Conservation (phyloP, 2,888 invertebrate genomes). For the Hyposoter didymator region DNA sequence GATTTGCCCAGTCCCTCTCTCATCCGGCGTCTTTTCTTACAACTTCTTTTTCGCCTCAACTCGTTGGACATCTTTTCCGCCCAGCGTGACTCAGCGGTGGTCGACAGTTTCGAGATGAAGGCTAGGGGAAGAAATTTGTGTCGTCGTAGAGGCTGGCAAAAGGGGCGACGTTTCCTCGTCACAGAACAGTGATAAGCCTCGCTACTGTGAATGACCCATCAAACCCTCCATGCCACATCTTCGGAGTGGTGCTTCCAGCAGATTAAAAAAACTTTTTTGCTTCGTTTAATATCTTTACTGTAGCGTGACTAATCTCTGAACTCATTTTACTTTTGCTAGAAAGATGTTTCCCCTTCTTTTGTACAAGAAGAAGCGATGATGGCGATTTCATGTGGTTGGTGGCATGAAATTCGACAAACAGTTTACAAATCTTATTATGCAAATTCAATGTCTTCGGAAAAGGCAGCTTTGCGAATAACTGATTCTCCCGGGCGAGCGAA, state of each 20-base stretch:
- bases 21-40: conserved; percentile 35
- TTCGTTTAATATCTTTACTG: conserved; percentile 17
- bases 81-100: conserved; percentile 54
- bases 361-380: background rate
- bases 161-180: conserved; percentile 17
- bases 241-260: background rate
- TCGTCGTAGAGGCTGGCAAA: background rate
- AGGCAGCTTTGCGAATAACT: background rate
- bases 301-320: conserved; percentile 41
- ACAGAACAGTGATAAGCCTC: conserved; percentile 17
- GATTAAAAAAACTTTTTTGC: conserved; percentile 28
- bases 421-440: conserved; percentile 14
- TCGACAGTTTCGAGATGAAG: conserved; percentile 14
- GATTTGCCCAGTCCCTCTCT: conserved; percentile 35
- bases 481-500: background rate
- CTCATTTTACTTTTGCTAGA: background rate
- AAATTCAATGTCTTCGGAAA: background rate
- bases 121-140: conserved; percentile 25
- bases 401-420: conserved; percentile 2
- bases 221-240: conserved; percentile 7
- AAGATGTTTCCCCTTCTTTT: background rate
- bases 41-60: conserved; percentile 41
- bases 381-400: background rate
- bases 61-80: conserved; percentile 56
- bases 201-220: conserved; percentile 15